Base-by-base conservation (phyloP, 2,888 invertebrate genomes). In the Amitus sp. region DNA sequence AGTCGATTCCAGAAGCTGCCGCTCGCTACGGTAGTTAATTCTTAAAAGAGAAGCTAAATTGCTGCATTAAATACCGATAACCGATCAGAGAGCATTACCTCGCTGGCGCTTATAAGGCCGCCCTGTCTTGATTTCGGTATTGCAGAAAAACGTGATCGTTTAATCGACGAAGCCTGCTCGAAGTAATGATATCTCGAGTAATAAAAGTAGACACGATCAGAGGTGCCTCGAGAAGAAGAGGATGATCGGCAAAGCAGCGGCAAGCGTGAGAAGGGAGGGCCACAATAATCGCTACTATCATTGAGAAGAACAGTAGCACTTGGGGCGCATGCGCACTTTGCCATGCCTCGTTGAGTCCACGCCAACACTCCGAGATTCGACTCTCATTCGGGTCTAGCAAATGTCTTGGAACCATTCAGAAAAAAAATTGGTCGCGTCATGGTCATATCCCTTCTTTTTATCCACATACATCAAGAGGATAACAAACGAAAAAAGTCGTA, bases 261-360 rank as follows among this genome's bases (percentile, higher is more conserved):
- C 50, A 53, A 56, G 49, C 45, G 49, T 15, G 54, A 48, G 49
- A 19, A 53, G 28, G 53, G 51, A 42, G 59, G 56, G 52, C 43
- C 49, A 52, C 55, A 66, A 64, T 52, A 61, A 53, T 46, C 59
- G 59, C 48, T 51, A 52, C 56, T 65, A 66, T 55, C 65, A 63
- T 59, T 66, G 55, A 58, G 51, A 40, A 4, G 39, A 60, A 42
- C 46, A 39, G 33, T 19, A 53, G 51, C 51, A 57, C 62, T 51
- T 43, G 69, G 53, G 67, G 68, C 72, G 66, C 71, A 69, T 69
- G 69, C 71, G 64, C 66, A 64, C 63, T 67, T 71, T 65, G 73
- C 65, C 49, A 76, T 74, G 76, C 67, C 68, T 76, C 75, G 76
- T 75, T 76, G 73, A 71, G 67, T 69, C 71, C 72, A 71, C 72